Evolutionary conservation across 2,113 vertebrate species (phyloP).

Genomic region (Chroicocephalus ridibundus): DNA sequence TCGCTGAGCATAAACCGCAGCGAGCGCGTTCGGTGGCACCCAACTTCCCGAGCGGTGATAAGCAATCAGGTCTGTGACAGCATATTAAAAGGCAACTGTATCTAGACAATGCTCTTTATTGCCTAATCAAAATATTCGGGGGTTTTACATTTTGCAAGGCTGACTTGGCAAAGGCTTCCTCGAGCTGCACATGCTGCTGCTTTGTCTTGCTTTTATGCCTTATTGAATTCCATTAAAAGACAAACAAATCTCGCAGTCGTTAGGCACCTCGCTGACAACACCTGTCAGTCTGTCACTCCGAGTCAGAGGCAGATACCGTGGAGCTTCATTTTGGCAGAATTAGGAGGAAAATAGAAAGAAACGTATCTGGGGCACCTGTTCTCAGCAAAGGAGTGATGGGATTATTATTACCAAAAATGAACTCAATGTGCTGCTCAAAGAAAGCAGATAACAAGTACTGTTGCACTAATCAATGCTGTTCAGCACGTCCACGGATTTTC

Average conservation of each 20-base stretch:
- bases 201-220: conserved; percentile 58
- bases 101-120: background rate
- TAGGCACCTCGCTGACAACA: conserved; percentile 72
- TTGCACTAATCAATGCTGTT: background rate
- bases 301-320: conserved; percentile 18
- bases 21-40: background rate
- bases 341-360: conserved; percentile 50
- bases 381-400: conserved; percentile 19
- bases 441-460: background rate
- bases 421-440: background rate
- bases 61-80: background rate
- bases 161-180: conserved; percentile 55
- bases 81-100: background rate
- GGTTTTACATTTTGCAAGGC: conserved; percentile 15
- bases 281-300: conserved; percentile 72
- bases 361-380: conserved; percentile 57
- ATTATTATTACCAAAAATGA: background rate
- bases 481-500: background rate
- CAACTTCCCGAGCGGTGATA: background rate
- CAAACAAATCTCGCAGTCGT: conserved; percentile 37
- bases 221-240: conserved; percentile 61
- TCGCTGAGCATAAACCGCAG: background rate
- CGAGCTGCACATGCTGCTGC: background rate
- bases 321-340: conserved; percentile 58
- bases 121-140: conserved; percentile 15